A percentile compares a stretch with the other conserved stretches of the same genome.
Evolutionary conservation across 2,888 invertebrate species (phyloP).

Genomic region (Polydesmus complanatus): DNA sequence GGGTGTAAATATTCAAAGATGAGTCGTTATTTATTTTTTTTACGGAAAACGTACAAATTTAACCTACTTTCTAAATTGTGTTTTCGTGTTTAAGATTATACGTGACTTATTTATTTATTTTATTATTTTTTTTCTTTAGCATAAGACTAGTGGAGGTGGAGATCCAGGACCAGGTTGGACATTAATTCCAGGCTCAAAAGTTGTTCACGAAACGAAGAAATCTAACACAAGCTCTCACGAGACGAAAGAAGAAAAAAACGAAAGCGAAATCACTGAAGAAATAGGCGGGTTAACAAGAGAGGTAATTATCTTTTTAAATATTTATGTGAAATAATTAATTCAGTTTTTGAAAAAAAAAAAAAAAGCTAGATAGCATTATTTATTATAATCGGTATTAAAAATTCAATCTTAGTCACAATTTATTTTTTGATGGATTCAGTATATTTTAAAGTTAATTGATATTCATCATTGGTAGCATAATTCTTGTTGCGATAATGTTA

Average conservation of each 20-base stretch:
- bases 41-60: background rate
- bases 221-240: slow-evolving; percentile 5
- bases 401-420: no score
- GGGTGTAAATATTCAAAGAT: background rate
- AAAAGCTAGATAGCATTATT: background rate
- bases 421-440: no score
- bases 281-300: slow-evolving; percentile 13
- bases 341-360: background rate
- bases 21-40: no score
- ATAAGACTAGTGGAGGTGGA: slow-evolving; percentile 10
- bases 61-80: background rate
- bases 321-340: background rate
- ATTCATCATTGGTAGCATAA: no score
- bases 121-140: slow-evolving; percentile 7
- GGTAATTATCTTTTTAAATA: slow-evolving; percentile 4
- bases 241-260: slow-evolving; percentile 12
- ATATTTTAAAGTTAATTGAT: no score
- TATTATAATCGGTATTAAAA: background rate
- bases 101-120: background rate
- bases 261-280: slow-evolving; percentile 12
- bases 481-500: no score
- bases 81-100: background rate
- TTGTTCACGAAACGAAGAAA: slow-evolving; percentile 9
- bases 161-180: slow-evolving; percentile 13
- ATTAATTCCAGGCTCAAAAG: slow-evolving; percentile 7